Conservation (phyloP, 1,140 invertebrate genomes). For the Drosophila eugracilis region DNA sequence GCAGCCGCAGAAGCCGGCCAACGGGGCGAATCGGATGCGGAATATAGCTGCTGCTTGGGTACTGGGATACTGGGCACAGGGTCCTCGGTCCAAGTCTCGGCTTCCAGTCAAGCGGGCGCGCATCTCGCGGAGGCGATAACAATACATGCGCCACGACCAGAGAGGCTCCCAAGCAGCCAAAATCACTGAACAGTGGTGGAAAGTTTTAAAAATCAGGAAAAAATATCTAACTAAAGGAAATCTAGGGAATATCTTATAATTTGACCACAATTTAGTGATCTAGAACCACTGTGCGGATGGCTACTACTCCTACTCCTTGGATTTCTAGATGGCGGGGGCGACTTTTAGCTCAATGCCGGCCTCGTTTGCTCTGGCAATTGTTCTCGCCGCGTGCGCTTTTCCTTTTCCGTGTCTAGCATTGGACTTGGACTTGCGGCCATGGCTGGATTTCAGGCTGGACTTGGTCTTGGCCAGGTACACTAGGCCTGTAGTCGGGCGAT, state of each 20-base stretch:
- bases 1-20: conserved; percentile 9
- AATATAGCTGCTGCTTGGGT: conserved; percentile 61
- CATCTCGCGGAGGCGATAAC: conserved; percentile 67
- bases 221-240: too few relatives aligned
- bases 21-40: conserved; percentile 17
- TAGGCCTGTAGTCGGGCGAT: conserved; percentile 53
- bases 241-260: too few relatives aligned
- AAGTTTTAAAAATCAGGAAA: not conserved
- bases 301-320: conserved; percentile 1
- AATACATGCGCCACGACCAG: conserved; percentile 75
- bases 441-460: conserved; percentile 4
- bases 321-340: conserved; percentile 40
- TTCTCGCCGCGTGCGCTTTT: conserved; percentile 77
- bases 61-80: conserved; percentile 6
- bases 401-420: conserved; percentile 68
- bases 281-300: conserved; percentile 15
- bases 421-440: conserved; percentile 29
- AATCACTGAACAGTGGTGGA: conserved; percentile 10
- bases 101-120: conserved; percentile 33
- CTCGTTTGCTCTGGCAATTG: conserved; percentile 71
- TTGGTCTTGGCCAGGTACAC: not conserved
- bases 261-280: not conserved
- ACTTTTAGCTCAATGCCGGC: conserved; percentile 20
- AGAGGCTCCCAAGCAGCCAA: conserved; percentile 15
- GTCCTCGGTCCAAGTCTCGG: conserved; percentile 5